phyloP scores from a whole-genome alignment of 1,140 invertebrate genomes.

The Pseudomyrmex gracilis region DNA sequence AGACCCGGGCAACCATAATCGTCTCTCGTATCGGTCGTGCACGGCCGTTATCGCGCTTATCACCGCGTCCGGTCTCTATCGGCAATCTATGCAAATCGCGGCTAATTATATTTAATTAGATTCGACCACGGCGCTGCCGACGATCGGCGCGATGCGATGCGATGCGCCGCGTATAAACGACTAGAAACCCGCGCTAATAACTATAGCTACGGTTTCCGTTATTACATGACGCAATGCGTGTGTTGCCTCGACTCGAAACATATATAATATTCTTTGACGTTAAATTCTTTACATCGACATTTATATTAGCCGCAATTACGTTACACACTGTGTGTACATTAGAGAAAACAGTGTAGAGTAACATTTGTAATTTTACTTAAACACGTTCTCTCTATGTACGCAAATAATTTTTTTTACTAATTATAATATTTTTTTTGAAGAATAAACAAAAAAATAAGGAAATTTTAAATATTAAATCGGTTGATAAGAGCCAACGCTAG shows the following conservation, averaged over 20 bases:
- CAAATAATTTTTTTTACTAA: no score
- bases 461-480: no score
- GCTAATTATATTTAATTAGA: slow-evolving; percentile 87
- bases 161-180: slow-evolving; percentile 3
- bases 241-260: neutral
- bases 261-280: neutral
- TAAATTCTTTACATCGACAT: neutral
- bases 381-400: no score
- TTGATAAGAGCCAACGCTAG: no score
- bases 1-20: slow-evolving; percentile 83
- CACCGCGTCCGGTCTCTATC: slow-evolving; percentile 85
- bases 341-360: no score
- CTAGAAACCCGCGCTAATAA: slow-evolving; percentile 43
- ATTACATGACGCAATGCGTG: slow-evolving; percentile 10
- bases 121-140: slow-evolving; percentile 83
- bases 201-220: slow-evolving; percentile 31
- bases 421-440: no score
- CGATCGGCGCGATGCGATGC: slow-evolving; percentile 74
- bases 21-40: slow-evolving; percentile 82
- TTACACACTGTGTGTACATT: no score
- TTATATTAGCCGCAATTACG: neutral
- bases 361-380: no score
- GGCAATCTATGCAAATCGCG: slow-evolving; percentile 85
- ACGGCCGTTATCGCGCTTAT: slow-evolving; percentile 84
- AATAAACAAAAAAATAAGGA: no score